Evolutionary conservation across 2,797 vertebrate species (phyloP).

Genomic region (Ptychobarbus kaznakovi): DNA sequence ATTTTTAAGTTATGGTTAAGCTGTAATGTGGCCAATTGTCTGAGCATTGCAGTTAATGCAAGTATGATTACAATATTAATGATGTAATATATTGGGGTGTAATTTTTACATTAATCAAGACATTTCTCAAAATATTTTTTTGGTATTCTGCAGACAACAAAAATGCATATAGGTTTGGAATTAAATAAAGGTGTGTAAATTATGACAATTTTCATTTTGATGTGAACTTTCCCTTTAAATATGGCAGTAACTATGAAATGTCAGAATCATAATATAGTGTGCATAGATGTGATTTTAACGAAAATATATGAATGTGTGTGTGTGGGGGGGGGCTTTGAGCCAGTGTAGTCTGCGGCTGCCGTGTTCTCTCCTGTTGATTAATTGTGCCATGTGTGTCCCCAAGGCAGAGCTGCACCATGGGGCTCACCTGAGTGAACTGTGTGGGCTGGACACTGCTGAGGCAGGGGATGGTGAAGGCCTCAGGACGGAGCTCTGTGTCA

Average conservation of each 20-base stretch:
- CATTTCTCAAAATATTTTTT: neutral
- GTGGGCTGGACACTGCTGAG: slow-evolving; percentile 60
- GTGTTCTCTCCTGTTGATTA: slow-evolving; percentile 75
- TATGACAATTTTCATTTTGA: neutral
- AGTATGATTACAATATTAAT: neutral
- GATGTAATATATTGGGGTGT: neutral
- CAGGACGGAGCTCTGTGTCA: slow-evolving; percentile 51
- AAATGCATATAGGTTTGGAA: neutral
- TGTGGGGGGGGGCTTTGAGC: neutral
- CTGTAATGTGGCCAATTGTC: neutral
- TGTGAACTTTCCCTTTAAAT: neutral
- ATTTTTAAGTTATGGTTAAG: neutral
- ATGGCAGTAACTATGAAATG: neutral
- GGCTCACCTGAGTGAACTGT: slow-evolving; percentile 66
- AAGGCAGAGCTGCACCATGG: slow-evolving; percentile 66
- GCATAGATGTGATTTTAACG: neutral
- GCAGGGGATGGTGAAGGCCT: slow-evolving; percentile 46
- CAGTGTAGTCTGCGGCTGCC: slow-evolving; percentile 68
- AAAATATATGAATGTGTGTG: neutral
- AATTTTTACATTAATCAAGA: neutral
- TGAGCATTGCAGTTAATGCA: neutral
- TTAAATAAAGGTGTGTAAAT: neutral
- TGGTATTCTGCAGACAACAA: neutral
- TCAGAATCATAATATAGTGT: neutral
- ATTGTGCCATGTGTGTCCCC: slow-evolving; percentile 65